Base-by-base conservation (phyloP, 2,797 vertebrate genomes). In the Columba guinea region DNA sequence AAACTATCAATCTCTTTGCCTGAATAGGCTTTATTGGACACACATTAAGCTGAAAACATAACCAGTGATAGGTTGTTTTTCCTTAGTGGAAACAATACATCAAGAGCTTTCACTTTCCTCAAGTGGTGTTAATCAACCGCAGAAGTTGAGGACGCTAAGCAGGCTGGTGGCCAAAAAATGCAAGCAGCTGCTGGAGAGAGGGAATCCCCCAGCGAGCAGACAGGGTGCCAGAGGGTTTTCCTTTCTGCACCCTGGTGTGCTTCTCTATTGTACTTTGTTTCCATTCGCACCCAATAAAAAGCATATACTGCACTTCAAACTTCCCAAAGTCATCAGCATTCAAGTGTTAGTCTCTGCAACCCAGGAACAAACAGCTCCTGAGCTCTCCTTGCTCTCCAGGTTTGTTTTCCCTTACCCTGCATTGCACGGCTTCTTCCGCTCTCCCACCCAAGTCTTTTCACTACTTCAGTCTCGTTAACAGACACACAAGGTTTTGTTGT, bases 131-230 rank as follows among this genome's bases (percentile, higher is more conserved):
- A 97, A 97, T 97, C 94, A 96, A 53, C 8, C 59, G 90, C 96
- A 97, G 92, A 90, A 94, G 62, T 5, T 77, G 89, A 96, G 82
- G 78, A 71, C 39, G 4, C 73, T 89, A 65, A 92, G 67, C 56
- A 91, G 94, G 91, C 96, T 82, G 73, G 76, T 79, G 32, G 91
- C 91, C 82, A 96, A 96, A 96, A 95, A 95, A 87, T 28, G 77
- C 80, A 94, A 96, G 91, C 97, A 96, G 96, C 97, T 97, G 97
- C 94, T 81, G 75, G 80, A 89, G 71, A 70, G 71, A 95, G 94
- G 89, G 95, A 97, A 97, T 96, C 94, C 94, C 96, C 95, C 82
- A 70, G 60, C 4, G 93, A 94, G 75, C 67, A 92, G 89, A 88
- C 5, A 53, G 71, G 69, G 84, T 59, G 62, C 86, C 76, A 26